Evolutionary conservation across 2,888 invertebrate species (phyloP).

Genomic region (Nomada hirtipes): DNA sequence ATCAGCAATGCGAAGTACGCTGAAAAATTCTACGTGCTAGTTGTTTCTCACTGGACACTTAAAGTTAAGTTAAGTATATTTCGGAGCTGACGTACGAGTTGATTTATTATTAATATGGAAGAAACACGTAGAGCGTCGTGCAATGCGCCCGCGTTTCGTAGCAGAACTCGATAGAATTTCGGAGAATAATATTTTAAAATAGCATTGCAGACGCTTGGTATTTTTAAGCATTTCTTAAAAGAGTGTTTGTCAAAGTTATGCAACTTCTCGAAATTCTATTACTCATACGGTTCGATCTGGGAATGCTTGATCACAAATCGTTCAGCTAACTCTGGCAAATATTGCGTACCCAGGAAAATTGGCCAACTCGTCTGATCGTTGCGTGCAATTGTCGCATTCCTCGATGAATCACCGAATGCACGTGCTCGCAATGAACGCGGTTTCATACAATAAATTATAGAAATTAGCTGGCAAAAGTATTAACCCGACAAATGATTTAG

Average conservation of each 20-base stretch:
- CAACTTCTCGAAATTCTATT: constrained; percentile 24
- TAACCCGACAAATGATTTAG: too few species aligned
- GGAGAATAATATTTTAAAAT: background rate
- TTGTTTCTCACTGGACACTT: too few species aligned
- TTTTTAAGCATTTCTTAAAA: background rate
- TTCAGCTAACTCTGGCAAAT: constrained; percentile 22
- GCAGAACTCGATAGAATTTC: background rate
- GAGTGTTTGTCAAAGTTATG: background rate
- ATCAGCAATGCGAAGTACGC: background rate
- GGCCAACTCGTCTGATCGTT: constrained; percentile 33
- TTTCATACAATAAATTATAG: background rate
- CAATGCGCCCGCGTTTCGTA: background rate
- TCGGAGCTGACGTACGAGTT: too few species aligned
- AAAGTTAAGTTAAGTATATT: too few species aligned
- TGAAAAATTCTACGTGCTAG: too few species aligned
- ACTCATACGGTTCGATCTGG: constrained; percentile 2
- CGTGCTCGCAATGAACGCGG: constrained; percentile 28
- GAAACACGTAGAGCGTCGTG: too few species aligned
- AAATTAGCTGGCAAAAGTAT: too few species aligned
- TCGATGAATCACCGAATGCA: constrained; percentile 39
- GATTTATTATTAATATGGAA: too few species aligned
- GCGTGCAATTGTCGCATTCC: background rate
- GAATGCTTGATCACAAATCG: constrained; percentile 17
- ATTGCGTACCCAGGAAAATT: constrained; percentile 1
- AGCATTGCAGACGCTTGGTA: background rate